A percentile compares a stretch with the other conserved stretches of the same genome.
Evolutionary conservation across 1,140 invertebrate species (phyloP).

Genomic region (Aculops lycopersici): DNA sequence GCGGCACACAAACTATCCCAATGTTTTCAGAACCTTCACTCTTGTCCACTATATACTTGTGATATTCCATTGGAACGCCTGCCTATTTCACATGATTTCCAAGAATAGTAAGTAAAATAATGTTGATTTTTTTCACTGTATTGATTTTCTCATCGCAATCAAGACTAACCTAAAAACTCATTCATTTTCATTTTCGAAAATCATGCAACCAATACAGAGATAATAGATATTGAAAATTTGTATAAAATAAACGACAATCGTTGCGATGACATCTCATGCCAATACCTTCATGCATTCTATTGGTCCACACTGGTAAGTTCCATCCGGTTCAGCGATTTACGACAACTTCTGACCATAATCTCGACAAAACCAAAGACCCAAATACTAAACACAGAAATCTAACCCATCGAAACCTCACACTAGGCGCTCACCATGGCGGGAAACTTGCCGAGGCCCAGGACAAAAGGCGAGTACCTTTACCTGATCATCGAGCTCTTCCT

Average conservation of each 20-base stretch:
- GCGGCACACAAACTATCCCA: conserved; percentile 90
- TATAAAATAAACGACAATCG: no score
- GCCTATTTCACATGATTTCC: conserved; percentile 76
- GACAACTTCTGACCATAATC: conserved; percentile 67
- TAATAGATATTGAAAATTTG: no score
- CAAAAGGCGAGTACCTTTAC: conserved; percentile 62
- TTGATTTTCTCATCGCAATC: no score
- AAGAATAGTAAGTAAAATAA: conserved; percentile 64
- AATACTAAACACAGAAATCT: neutral
- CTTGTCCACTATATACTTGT: conserved; percentile 82
- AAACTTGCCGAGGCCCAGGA: conserved; percentile 28
- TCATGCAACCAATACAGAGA: no score
- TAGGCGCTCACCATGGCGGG: conserved; percentile 11
- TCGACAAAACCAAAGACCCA: neutral
- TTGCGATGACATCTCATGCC: conserved; percentile 60
- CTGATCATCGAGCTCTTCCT: conserved; percentile 61
- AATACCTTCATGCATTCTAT: conserved; percentile 87
- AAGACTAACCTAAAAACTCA: no score
- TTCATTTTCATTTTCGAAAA: no score
- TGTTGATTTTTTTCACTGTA: no score
- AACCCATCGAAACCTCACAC: neutral
- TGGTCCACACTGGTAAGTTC: conserved; percentile 90
- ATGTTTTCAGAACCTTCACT: conserved; percentile 64
- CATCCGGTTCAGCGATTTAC: no score
- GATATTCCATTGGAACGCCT: conserved; percentile 98